Evolutionary conservation across 2,797 vertebrate species (phyloP).

Genomic region (Knipowitschia caucasica): DNA sequence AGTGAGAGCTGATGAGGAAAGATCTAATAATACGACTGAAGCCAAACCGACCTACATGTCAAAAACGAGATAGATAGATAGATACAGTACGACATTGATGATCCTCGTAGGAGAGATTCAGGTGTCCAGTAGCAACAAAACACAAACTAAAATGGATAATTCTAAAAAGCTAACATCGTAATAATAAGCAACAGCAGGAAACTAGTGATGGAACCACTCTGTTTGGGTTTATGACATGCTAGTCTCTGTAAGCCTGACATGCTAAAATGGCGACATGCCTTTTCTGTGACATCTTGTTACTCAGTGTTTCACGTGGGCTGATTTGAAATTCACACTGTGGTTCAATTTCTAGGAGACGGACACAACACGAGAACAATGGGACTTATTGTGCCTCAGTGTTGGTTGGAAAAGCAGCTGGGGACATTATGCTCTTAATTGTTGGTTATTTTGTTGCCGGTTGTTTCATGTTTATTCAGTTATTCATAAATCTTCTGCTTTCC

Average conservation of each 20-base stretch:
- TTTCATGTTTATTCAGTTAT: constrained; percentile 24
- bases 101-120: no score
- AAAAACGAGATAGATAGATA: no score
- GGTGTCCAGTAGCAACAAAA: no score
- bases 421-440: constrained; percentile 45
- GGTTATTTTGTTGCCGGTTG: constrained; percentile 27
- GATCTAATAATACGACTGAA: no score
- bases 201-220: constrained; percentile 29
- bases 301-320: constrained; percentile 53
- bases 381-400: constrained; percentile 24
- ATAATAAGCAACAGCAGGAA: no score
- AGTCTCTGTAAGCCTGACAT: no score
- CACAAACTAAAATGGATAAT: no score
- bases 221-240: constrained; percentile 39
- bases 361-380: constrained; percentile 35
- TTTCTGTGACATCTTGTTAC: constrained; percentile 58
- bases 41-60: no score
- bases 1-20: no score
- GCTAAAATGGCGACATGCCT: constrained; percentile 46
- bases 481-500: not conserved
- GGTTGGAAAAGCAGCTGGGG: constrained; percentile 37
- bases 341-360: constrained; percentile 59
- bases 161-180: no score
- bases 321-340: constrained; percentile 63
- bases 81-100: no score